phyloP scores from a whole-genome alignment of 1,140 invertebrate genomes.

The Stegodyphus mimosarum region DNA sequence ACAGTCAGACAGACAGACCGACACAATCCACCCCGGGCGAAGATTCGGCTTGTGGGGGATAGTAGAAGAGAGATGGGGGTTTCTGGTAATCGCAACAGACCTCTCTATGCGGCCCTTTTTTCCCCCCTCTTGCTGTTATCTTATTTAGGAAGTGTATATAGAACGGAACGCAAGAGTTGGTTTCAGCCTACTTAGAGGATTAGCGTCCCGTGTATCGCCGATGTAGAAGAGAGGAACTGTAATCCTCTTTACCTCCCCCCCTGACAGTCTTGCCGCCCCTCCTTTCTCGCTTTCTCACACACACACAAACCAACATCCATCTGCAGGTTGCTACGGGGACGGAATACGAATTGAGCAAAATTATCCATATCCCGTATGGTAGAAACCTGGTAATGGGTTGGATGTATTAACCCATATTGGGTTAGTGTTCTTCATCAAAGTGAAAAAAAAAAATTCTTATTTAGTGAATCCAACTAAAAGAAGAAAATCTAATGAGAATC shows the following conservation, averaged over 20 bases:
- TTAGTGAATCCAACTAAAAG: too few species aligned
- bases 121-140: slow-evolving; percentile 21
- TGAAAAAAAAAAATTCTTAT: too few species aligned
- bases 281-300: not conserved
- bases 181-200: slow-evolving; percentile 51
- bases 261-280: not conserved
- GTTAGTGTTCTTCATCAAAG: too few species aligned
- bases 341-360: too few species aligned
- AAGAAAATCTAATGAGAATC: too few species aligned
- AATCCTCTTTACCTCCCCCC: slow-evolving; percentile 38
- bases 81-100: too few species aligned
- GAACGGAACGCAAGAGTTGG: slow-evolving; percentile 42
- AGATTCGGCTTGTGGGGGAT: not conserved
- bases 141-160: slow-evolving; percentile 55
- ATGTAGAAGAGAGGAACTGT: slow-evolving; percentile 24
- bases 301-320: not conserved
- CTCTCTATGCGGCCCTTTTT: not conserved
- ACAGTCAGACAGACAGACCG: slow-evolving; percentile 4
- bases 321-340: not conserved
- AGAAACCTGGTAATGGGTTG: too few species aligned
- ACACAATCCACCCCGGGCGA: not conserved
- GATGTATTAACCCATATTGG: too few species aligned
- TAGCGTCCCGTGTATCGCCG: slow-evolving; percentile 20
- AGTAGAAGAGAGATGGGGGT: not conserved
- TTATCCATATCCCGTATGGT: too few species aligned